Evolutionary conservation across 2,113 vertebrate species (phyloP).

Genomic region (Anhinga rufa): DNA sequence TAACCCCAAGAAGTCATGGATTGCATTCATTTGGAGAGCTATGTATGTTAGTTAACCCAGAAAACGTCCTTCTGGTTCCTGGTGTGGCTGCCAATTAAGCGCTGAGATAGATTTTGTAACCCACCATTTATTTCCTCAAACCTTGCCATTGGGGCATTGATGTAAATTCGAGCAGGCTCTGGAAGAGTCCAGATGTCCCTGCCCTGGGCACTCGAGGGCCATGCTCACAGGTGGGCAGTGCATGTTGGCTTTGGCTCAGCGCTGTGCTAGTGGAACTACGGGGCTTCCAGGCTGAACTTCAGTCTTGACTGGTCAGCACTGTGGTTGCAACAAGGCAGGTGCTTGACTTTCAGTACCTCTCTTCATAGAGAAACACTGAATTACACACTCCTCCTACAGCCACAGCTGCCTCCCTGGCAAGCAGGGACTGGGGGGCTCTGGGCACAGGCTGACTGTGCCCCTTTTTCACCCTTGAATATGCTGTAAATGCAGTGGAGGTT

Average conservation of each 20-base stretch:
- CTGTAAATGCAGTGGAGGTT: not conserved
- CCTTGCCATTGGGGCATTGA: not conserved
- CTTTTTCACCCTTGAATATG: not conserved
- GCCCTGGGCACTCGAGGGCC: not conserved
- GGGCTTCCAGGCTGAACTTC: not conserved
- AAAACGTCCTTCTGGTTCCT: not conserved
- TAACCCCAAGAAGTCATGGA: not conserved
- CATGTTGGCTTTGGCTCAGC: not conserved
- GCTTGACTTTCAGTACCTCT: not conserved
- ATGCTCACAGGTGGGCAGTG: rapidly evolving
- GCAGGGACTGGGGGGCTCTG: too few species aligned
- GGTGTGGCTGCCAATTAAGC: not conserved
- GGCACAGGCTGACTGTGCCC: not conserved
- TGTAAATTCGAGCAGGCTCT: not conserved
- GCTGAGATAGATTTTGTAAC: not conserved
- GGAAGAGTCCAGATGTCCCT: not conserved
- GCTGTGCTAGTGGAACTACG: not conserved
- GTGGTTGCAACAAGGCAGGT: not conserved
- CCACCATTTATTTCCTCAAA: not conserved
- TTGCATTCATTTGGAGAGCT: not conserved
- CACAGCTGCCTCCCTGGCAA: not conserved
- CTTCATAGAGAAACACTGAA: not conserved
- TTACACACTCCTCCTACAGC: not conserved
- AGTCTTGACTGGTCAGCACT: not conserved
- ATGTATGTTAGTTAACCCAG: not conserved